Evolutionary conservation across 2,888 invertebrate genomes (phyloP).

Genomic region (Meloe dianella): DNA sequence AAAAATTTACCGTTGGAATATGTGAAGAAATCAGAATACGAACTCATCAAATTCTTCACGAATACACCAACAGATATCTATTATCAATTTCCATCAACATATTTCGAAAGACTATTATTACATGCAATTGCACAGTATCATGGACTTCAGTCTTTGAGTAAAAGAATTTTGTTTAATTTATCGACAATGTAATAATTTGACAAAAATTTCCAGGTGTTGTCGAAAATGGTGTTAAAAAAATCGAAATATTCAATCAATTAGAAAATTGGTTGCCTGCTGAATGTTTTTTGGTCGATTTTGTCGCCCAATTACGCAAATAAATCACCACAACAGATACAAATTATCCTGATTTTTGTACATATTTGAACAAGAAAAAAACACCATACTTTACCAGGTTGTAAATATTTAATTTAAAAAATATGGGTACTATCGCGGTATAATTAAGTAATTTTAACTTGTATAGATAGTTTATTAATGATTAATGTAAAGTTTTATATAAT

Average conservation of each 20-base stretch:
- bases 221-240: conserved; percentile 27
- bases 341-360: too few species aligned
- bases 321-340: too few species aligned
- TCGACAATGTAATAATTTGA: neutral
- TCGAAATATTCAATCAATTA: conserved; percentile 36
- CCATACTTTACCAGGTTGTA: neutral
- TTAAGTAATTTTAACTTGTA: neutral
- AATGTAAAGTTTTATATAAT: conserved; percentile 5
- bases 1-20: conserved; percentile 47
- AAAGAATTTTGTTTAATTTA: too few species aligned
- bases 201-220: conserved; percentile 22
- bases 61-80: conserved; percentile 43
- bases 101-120: conserved; percentile 51
- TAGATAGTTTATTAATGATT: neutral
- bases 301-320: conserved; percentile 41
- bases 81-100: conserved; percentile 43
- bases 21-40: conserved; percentile 45
- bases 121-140: conserved; percentile 55
- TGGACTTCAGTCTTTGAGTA: conserved; percentile 49
- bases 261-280: conserved; percentile 45
- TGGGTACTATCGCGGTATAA: neutral
- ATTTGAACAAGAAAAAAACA: neutral
- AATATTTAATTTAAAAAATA: too few species aligned
- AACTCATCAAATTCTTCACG: conserved; percentile 48
- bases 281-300: conserved; percentile 44